Base-by-base conservation (phyloP, 2,113 vertebrate species). In the Cairina moschata region DNA sequence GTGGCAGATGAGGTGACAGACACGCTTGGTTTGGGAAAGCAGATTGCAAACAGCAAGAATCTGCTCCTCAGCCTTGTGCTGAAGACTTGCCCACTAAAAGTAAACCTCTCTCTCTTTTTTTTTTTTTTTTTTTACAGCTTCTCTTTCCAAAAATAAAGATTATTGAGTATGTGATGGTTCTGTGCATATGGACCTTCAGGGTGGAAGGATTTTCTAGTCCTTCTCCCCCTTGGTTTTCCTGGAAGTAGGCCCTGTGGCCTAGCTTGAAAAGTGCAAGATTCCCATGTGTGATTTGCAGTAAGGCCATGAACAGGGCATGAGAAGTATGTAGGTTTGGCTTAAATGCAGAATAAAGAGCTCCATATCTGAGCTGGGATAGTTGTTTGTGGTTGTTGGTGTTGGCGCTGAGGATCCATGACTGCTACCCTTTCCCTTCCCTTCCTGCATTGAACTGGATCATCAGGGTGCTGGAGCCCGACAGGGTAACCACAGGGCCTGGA, bases 1-100 rank as follows among this genome's bases (percentile, higher is more conserved):
- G 95, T 80, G 40, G 4, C 84, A 90, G 60, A 63, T 66, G 88
- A 81, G 93, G 97, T 4, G 91, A 68, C 97, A 93, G 52, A 62
- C 46, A 31, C 46, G 2, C 8, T 14, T 40, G 1, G 34, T 48
- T 56, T 1, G 34, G 42, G 28, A 21, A 21, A 46, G 48, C 5
- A n/a, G 25, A 9, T 8, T 36, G 36, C 6, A 2, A 46, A 20
- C 56, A 3, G 13, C 2, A 1, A 21, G 29, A 79, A 17, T 11
- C 29, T 83, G 60, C 26, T 54, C 9, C 48, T 42, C 54, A 38
- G 23, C 11, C 25, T 36, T 22, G 55, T 3, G 3, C 8, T 50
- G 46, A 71, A 40, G 54, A 76, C 28, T 25, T 63, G 21, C 13
- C 25, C 32, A 1, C 14, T 77, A 40, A 22, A 62, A 11, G n/a